Conservation (phyloP, 2,113 vertebrate genomes). For the Suricata suricatta region DNA sequence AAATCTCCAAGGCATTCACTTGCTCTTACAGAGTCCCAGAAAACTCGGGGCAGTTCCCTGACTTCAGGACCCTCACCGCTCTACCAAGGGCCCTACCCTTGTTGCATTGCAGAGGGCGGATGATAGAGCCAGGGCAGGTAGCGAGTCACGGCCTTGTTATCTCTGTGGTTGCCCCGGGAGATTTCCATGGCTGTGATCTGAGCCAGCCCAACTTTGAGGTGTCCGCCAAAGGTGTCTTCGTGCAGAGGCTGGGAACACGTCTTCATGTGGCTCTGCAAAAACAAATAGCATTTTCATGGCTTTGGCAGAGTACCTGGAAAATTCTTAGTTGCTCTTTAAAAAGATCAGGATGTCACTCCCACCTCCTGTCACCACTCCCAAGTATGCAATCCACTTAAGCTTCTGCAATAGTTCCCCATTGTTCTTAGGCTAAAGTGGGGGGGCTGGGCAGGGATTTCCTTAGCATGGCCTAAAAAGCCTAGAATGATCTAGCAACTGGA, state of each 20-base stretch:
- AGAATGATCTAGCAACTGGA: not conserved
- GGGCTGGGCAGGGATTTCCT: not conserved
- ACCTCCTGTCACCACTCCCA: not conserved
- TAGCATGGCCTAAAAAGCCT: not conserved
- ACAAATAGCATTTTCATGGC: slow-evolving; percentile 45
- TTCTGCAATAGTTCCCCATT: not conserved
- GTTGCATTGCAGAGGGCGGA: slow-evolving; percentile 98
- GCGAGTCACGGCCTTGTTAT: slow-evolving; percentile 97
- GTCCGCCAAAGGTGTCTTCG: slow-evolving; percentile 98
- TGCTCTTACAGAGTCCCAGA: not conserved
- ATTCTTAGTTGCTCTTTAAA: not conserved
- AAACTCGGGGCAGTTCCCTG: not conserved
- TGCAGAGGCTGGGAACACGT: slow-evolving; percentile 98
- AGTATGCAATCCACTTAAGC: not conserved
- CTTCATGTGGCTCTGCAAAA: slow-evolving; percentile 97
- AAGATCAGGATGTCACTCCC: not conserved
- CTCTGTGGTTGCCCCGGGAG: slow-evolving; percentile 97
- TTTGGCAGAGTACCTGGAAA: not conserved
- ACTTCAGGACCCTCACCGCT: not conserved
- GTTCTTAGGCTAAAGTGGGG: not conserved
- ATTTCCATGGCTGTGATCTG: slow-evolving; percentile 99
- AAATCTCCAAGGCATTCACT: not conserved
- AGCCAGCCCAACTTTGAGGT: slow-evolving; percentile 97
- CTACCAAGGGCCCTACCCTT: slow-evolving; percentile 89
- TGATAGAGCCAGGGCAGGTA: slow-evolving; percentile 99